Conservation (phyloP, 2,888 invertebrate genomes). For the Ectemnius lituratus region DNA sequence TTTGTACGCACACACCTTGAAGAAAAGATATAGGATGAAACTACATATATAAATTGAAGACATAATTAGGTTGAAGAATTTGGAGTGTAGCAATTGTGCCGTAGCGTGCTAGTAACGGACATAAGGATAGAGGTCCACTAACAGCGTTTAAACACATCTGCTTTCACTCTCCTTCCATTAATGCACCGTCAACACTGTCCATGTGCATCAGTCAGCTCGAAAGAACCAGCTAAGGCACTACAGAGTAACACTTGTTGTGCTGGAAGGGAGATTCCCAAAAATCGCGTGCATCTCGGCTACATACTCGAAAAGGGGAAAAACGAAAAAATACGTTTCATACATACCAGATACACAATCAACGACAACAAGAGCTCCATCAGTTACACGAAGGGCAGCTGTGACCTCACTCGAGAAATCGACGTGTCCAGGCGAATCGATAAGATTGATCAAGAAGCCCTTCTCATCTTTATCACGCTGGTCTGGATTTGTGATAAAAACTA, state of each 20-base stretch:
- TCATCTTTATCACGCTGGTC: constrained; percentile 94
- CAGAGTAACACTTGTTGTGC: constrained; percentile 74
- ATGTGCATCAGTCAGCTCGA: constrained; percentile 58
- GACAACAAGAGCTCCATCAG: constrained; percentile 99
- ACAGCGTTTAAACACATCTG: constrained; percentile 83
- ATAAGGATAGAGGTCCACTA: constrained; percentile 90
- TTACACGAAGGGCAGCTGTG: constrained; percentile 99
- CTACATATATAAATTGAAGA: neutral
- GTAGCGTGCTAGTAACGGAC: constrained; percentile 85
- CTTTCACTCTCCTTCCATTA: constrained; percentile 83
- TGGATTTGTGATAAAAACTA: constrained; percentile 93
- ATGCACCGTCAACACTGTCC: constrained; percentile 82
- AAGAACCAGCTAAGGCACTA: constrained; percentile 64
- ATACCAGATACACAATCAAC: constrained; percentile 99
- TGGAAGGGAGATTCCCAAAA: constrained; percentile 63
- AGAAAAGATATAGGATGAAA: constrained; percentile 34
- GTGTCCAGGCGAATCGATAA: constrained; percentile 99
- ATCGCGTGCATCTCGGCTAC: neutral
- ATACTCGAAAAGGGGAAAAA: neutral
- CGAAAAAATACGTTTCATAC: constrained; percentile 62
- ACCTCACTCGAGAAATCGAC: constrained; percentile 99
- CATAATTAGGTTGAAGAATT: neutral
- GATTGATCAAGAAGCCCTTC: constrained; percentile 99
- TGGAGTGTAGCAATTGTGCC: constrained; percentile 78
- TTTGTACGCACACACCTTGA: constrained; percentile 99